Evolutionary conservation across 53 echinoderm and acorn worm species (phyloP), one percentile per base, ranked within the genome.

Genomic region (Henricia sp.): DNA sequence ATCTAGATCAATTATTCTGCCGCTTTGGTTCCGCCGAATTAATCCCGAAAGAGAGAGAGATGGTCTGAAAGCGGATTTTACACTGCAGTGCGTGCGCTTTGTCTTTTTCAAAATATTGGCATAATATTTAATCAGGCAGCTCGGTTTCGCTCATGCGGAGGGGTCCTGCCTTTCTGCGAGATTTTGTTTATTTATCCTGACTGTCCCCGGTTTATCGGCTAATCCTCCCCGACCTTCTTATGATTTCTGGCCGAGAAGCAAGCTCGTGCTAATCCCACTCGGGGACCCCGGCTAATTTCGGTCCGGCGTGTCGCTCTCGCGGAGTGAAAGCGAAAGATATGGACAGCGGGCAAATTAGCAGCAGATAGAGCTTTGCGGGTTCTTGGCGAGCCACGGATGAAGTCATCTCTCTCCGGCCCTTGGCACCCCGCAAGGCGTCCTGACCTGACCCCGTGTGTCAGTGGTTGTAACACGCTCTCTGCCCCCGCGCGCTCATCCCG

Each of bases 161-260:
- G 21, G 20, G 63, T 48, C 25, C 52, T 50, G 10, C 80, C 62
- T 80, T 30, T 11, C 63, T 35, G 64, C 35, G 46, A 44, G 17
- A 46, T 80, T 64, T 48, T 80, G 80, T 80, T 80, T 80, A 63
- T 80, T 80, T 80, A 80, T 80, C 80, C 63, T 64, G 64, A 44
- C 64, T 44, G 63, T 70, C 70, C 46, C 26, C 70, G 23, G n/a
- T 40, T 80, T 35, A 80, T 80, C 80, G 51, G 64, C 32, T 80
- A 63, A 80, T 64, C 80, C 17, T 80, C 65, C n/a, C 50, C 64
- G 80, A 80, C 80, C 80, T 76, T 76, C 56, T 58, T 76, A 57
- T 76, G 76, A 76, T 58, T 76, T 57, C 67, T 67, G 39, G 67
- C 37, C 8, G 32, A 57, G 38, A 25, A 57, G 76, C 39, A 40